Evolutionary conservation across 2,888 invertebrate genomes (phyloP), one percentile per base, ranked within the genome.

Genomic region (Exocentrus adspersus): DNA sequence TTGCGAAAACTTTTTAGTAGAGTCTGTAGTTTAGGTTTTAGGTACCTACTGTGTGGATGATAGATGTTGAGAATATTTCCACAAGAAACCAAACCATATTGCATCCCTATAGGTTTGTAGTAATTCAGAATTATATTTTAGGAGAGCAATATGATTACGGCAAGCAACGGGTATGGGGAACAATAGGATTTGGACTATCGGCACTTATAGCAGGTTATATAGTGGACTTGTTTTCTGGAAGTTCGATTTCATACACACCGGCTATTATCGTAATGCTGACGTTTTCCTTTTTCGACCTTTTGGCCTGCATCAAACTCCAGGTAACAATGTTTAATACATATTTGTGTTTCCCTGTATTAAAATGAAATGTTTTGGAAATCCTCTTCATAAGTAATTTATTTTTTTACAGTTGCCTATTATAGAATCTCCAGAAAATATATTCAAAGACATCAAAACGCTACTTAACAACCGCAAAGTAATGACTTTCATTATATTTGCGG

Each of bases 91-190:
- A n/a, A n/a, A n/a, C n/a, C n/a, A n/a, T n/a, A n/a, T n/a, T n/a
- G n/a, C n/a, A n/a, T n/a, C n/a, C n/a, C n/a, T n/a, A n/a, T n/a
- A n/a, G n/a, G n/a, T n/a, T n/a, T 24, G 24, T 24, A 7, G 24
- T 24, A 24, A 24, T n/a, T n/a, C n/a, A n/a, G n/a, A n/a, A n/a
- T n/a, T n/a, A n/a, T n/a, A n/a, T 70, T 69, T 42, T 68, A 91
- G 93, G 92, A 10, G 86, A 89, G 2, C 87, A 89, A 0, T 86
- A 88, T 10, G 87, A 90, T 61, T 94, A 93, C 75, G 93, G 94
- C 0, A 87, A 87, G 5, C 93, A 94, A 77, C 84, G 94, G 14
- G 91, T 93, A 0, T 93, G 92, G 92, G 94, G 93, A 2, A 92
- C 93, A 0, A 88, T 90, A 2, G 93, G 93, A 0, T 94, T 92